These are phyloP conservation scores for Netelia inedita DNA, from an alignment of 2,888 invertebrate species.

Conservation along the genomic window DNA sequence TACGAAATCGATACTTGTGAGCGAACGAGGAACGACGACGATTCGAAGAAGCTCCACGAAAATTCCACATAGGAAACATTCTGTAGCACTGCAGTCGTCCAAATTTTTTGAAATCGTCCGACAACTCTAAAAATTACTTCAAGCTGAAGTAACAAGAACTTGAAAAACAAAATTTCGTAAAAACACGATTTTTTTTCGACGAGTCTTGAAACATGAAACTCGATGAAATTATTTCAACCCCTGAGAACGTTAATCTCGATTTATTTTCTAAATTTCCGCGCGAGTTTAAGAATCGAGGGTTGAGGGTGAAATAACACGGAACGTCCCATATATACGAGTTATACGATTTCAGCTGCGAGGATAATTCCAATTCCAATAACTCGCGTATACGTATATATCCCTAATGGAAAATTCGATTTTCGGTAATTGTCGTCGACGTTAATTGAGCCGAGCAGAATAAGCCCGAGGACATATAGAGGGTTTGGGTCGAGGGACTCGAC, in stretches of 20 bases:
- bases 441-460: conserved; percentile 73
- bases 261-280: no score
- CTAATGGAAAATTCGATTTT: conserved; percentile 76
- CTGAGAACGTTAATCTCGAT: background rate
- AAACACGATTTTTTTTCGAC: background rate
- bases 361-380: conserved; percentile 11
- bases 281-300: no score
- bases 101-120: no score
- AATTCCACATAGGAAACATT: background rate
- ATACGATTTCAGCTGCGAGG: background rate
- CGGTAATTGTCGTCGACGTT: conserved; percentile 74
- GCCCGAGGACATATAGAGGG: conserved; percentile 59
- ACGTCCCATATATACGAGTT: conserved; percentile 21
- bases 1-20: conserved; percentile 56
- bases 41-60: background rate
- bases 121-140: no score
- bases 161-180: no score
- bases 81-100: no score
- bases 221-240: background rate
- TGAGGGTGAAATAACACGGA: background rate
- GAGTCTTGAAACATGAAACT: background rate
- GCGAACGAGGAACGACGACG: background rate
- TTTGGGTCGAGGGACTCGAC: conserved; percentile 24
- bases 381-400: background rate
- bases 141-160: no score